phyloP scores from a whole-genome alignment of 1,140 invertebrate genomes.

The Tenebrio molitor region DNA sequence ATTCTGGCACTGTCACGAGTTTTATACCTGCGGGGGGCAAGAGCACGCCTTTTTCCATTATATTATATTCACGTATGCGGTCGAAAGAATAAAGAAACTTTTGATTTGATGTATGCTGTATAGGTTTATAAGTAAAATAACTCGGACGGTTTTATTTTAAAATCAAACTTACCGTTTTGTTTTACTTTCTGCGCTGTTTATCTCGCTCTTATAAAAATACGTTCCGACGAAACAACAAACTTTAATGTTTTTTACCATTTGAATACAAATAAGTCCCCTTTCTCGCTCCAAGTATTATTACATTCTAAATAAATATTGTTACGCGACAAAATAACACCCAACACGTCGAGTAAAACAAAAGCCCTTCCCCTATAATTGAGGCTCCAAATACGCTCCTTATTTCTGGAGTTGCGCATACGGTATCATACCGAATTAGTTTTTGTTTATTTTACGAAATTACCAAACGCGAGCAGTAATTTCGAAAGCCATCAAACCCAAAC shows the following conservation, averaged over 20 bases:
- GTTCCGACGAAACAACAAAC: conserved; percentile 35
- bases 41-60: conserved; percentile 50
- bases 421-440: conserved; percentile 43
- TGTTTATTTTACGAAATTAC: conserved; percentile 41
- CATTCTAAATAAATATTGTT: conserved; percentile 48
- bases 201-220: conserved; percentile 36
- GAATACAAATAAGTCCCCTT: conserved; percentile 42
- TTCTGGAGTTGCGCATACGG: conserved; percentile 27
- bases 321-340: conserved; percentile 45
- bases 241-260: conserved; percentile 46
- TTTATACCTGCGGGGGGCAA: conserved; percentile 55
- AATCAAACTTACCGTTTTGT: conserved; percentile 36
- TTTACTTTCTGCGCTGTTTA: conserved; percentile 37
- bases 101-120: conserved; percentile 49
- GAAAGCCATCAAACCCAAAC: conserved; percentile 28
- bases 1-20: conserved; percentile 58
- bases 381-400: conserved; percentile 38
- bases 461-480: conserved; percentile 34
- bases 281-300: conserved; percentile 41
- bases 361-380: conserved; percentile 31
- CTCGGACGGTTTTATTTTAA: conserved; percentile 33
- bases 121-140: conserved; percentile 41
- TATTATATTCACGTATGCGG: conserved; percentile 53
- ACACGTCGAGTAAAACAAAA: conserved; percentile 40
- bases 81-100: conserved; percentile 55